phyloP scores from a whole-genome alignment of 1,140 invertebrate species.

The Druon quercuslanigerum region DNA sequence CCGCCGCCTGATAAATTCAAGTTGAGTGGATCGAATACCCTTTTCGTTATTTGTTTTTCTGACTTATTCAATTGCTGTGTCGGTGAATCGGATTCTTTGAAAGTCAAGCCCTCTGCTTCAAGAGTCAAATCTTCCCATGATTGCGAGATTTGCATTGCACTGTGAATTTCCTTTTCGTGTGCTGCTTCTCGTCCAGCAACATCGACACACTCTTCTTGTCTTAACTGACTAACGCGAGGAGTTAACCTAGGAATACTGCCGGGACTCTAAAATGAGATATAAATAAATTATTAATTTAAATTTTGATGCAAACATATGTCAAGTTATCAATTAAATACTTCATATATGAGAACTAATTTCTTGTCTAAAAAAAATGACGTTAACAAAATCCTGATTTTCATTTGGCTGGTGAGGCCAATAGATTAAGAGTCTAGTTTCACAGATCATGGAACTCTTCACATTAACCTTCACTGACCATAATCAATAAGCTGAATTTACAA shows the following conservation, averaged over 20 bases:
- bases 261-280: conserved; percentile 64
- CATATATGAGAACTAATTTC: too few species aligned
- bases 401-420: too few species aligned
- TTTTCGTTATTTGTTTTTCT: conserved; percentile 67
- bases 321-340: conserved; percentile 72
- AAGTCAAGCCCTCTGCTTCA: conserved; percentile 78
- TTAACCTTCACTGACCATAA: too few species aligned
- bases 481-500: too few species aligned
- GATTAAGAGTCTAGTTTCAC: too few species aligned
- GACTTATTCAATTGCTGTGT: conserved; percentile 66
- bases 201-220: conserved; percentile 91
- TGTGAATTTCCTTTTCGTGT: conserved; percentile 92
- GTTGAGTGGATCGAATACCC: conserved; percentile 69
- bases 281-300: conserved; percentile 27
- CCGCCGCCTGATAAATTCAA: conserved; percentile 69
- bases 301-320: conserved; percentile 69
- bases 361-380: too few species aligned
- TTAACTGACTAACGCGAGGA: conserved; percentile 88
- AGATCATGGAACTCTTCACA: too few species aligned
- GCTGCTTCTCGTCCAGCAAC: conserved; percentile 88
- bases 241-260: conserved; percentile 82
- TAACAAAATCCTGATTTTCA: too few species aligned
- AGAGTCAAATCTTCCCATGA: conserved; percentile 92
- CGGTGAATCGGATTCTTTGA: conserved; percentile 71
- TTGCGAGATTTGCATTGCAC: conserved; percentile 92